Base-by-base conservation (phyloP, 2,797 vertebrate species). In the Cynodonichthys magdalenae region DNA sequence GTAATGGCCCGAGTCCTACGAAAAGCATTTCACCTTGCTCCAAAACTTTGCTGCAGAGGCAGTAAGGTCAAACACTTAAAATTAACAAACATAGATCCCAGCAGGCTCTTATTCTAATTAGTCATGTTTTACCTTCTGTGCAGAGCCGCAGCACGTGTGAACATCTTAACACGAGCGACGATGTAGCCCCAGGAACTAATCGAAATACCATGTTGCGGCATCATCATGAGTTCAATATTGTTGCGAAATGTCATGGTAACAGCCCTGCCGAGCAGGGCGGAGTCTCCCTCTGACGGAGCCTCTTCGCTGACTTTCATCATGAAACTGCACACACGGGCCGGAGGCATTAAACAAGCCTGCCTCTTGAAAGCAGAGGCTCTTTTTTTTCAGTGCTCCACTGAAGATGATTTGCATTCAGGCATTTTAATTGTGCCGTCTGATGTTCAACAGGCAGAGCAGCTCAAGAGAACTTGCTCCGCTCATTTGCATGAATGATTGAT, bases 401-500 rank as follows among this genome's bases (percentile, higher is more conserved):
- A 81, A 83, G 82, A 86, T 83, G 79, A 90, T 89, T 90, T 87
- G 88, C 81, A 88, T 89, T 87, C 79, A 69, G 80, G 75, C 73
- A 39, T 83, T 87, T 87, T 88, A 87, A 87, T 89, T 85, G 79
- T 76, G 82, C 69, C 7, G 69, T 86, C 83, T 89, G 87, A 89
- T 87, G 83, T 89, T 83, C 82, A 83, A 88, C 86, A 84, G 86
- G 81, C 75, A 75, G 70, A 87, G 81, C 80, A 80, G 83, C 86
- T 81, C 59, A 53, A 69, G 66, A 74, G 76, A 75, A 70, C 50
- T 62, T 6, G 67, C 72, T 69, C 55, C 46, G 66, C 80, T 89
- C 81, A 88, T 90, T 84, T 89, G 82, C 83, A 82, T 83, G 61
- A 75, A 62, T 86, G 84, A 89, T 85, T 86, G 85, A 88, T 90